Percentiles rank a stretch among this genome's conserved stretches.
These are phyloP conservation scores for Pseudanteris insignis DNA, from an alignment of 2,888 invertebrate genomes.

Conservation along the genomic window DNA sequence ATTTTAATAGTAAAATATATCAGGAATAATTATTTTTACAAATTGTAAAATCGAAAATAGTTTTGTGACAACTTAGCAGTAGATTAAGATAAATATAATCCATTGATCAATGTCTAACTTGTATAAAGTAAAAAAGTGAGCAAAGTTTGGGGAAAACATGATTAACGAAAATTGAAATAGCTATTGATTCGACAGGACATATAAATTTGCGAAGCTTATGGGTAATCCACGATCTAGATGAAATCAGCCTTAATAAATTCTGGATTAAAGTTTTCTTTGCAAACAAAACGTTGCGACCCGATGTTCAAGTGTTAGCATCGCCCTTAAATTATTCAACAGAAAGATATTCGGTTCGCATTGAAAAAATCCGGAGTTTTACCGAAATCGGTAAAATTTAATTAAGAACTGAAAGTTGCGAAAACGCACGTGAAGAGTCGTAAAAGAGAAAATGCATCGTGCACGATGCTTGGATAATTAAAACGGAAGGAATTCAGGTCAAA, in stretches of 20 bases:
- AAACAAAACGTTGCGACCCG: constrained; percentile 10
- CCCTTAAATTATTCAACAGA: constrained; percentile 46
- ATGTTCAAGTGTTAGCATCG: constrained; percentile 37
- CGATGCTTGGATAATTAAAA: no score
- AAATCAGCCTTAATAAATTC: constrained; percentile 51
- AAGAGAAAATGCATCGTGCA: no score
- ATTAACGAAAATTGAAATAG: constrained; percentile 27
- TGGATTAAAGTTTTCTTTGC: constrained; percentile 52
- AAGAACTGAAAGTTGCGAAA: constrained; percentile 8
- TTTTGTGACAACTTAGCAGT: neutral
- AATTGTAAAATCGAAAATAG: neutral
- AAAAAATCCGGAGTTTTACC: constrained; percentile 51
- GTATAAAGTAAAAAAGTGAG: constrained; percentile 4
- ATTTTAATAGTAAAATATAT: no score
- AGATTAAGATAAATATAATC: constrained; percentile 4
- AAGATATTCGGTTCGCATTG: constrained; percentile 45
- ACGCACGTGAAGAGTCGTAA: constrained; percentile 15
- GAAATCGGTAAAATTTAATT: constrained; percentile 15
- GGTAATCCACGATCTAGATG: constrained; percentile 36
- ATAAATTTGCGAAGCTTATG: constrained; percentile 32
- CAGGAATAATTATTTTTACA: no score
- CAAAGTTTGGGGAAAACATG: constrained; percentile 22
- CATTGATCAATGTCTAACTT: constrained; percentile 18
- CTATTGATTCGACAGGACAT: constrained; percentile 23
- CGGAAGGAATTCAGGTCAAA: no score